Conservation (phyloP, 2,888 invertebrate genomes). For the Agrochola circellaris region DNA sequence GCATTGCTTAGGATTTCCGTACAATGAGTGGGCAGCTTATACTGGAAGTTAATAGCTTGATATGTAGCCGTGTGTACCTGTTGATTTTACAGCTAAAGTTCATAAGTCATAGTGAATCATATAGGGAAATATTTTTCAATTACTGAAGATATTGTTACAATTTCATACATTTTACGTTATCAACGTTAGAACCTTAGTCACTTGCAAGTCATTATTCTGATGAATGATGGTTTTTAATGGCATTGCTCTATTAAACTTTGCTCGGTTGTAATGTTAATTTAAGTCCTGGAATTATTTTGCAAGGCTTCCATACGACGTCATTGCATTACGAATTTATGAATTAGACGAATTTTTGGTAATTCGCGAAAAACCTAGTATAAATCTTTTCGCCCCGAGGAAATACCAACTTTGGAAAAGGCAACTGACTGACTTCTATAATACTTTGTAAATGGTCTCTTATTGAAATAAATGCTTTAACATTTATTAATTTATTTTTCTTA, state of each 20-base stretch:
- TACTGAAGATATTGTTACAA: neutral
- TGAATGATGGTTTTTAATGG: neutral
- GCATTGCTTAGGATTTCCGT: too few relatives aligned
- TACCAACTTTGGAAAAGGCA: neutral
- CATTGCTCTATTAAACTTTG: constrained; percentile 23
- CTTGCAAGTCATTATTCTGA: constrained; percentile 32
- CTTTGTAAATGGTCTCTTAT: neutral
- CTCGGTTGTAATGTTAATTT: neutral
- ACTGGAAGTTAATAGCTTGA: too few relatives aligned
- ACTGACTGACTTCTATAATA: neutral
- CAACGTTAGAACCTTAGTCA: constrained; percentile 21
- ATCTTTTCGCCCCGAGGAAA: neutral
- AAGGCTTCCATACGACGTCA: constrained; percentile 19
- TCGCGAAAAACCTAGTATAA: neutral
- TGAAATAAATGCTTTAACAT: neutral
- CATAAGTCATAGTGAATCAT: constrained; percentile 28
- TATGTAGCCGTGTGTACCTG: neutral
- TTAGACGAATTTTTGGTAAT: neutral
- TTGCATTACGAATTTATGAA: neutral
- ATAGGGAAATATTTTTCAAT: constrained; percentile 27
- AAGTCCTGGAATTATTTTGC: constrained; percentile 14
- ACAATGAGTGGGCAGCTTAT: too few relatives aligned
- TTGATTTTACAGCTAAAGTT: constrained; percentile 1
- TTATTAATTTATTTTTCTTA: neutral
- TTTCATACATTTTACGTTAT: constrained; percentile 9